Evolutionary conservation across 1,140 invertebrate genomes (phyloP), one percentile per base, ranked within the genome.

Genomic region (Pachypeltis micranthus): DNA sequence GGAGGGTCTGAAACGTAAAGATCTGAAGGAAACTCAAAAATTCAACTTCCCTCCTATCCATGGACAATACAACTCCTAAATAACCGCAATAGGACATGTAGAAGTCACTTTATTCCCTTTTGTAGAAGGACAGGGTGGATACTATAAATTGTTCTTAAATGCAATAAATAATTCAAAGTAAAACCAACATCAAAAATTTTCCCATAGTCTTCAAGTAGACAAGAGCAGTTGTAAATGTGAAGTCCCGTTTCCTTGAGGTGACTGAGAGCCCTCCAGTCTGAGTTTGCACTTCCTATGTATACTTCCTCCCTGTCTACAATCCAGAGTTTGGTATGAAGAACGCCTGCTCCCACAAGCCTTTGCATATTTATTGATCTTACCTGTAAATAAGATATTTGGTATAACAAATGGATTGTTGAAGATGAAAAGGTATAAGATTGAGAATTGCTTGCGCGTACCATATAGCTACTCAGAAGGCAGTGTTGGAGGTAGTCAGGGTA

Each of bases 231-330:
- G 59, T 81, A 80, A 0, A 86, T 82, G 0, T 88, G 71, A 12
- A 94, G 77, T 7, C 96, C 96, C 64, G 98, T 72, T 75, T 99
- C 96, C 77, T 98, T 98, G 7, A 98, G 89, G 79, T 99, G 93
- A 2, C 93, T 94, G 0, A 98, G 77, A 0, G 95, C 87, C 69
- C 94, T 79, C 95, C 94, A 99, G 28, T 98, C 90, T 86, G 91
- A 90, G 70, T 93, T 93, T 19, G 90, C 89, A 70, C 87, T 90
- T n/a, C 90, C 90, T 62, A 93, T 76, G 71, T 91, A 93, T 65
- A 90, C 79, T 72, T 91, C 85, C 62, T 79, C 77, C 34, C 80
- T 73, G 74, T 99, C 96, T 24, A 93, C 82, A 7, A 98, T 81
- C 86, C 85, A 88, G 12, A 98, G 81, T 78, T 99, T 99, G 0